Evolutionary conservation across 2,113 vertebrate genomes (phyloP), one percentile per base, ranked within the genome.

Genomic region (Bagarius yarrelli): DNA sequence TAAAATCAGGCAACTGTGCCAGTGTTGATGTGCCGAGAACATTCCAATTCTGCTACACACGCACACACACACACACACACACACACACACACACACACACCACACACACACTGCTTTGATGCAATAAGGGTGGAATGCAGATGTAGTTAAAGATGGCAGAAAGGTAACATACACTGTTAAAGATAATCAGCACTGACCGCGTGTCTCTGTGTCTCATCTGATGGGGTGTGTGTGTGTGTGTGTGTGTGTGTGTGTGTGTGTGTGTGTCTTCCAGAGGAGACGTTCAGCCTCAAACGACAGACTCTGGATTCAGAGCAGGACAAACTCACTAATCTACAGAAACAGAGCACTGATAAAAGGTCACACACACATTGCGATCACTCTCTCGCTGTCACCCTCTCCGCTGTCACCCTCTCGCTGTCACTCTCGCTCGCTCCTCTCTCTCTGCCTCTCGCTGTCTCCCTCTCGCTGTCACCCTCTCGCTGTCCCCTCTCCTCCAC

Each of bases 341-440:
- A 98, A 86, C 96, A 98, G 88, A 96, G 96, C 81, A 95, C 96
- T 36, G 95, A 95, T n/a, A 98, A 98, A 93, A 97, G 97, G 97
- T 98, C 93, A 92, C 1, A 47, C 23, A 16, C 19, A 2, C 40
- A 1, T 14, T 13, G 13, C 19, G 8, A 2, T 13, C 27, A 18
- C 60, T 18, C 60, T 32, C 15, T 18, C 13, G 4, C 3, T 8
- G 13, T 40, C 64, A n/a, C 34, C n/a, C 34, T 36, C 60, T 5
- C n/a, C 34, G 11, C 60, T 4, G 30, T 63, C 6, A 8, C 5
- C 8, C 27, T 5, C 15, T 18, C 55, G 1, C 6, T 11, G 23
- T 57, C 19, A n/a, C 56, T 57, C 56, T n/a, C n/a, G n/a, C n/a
- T n/a, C n/a, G n/a, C n/a, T n/a, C n/a, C n/a, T n/a, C n/a, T n/a